A percentile compares a stretch with the other conserved stretches of the same genome.
These are phyloP conservation scores for Cossypha heuglini DNA, from an alignment of 2,797 vertebrate species.

Conservation along the genomic window DNA sequence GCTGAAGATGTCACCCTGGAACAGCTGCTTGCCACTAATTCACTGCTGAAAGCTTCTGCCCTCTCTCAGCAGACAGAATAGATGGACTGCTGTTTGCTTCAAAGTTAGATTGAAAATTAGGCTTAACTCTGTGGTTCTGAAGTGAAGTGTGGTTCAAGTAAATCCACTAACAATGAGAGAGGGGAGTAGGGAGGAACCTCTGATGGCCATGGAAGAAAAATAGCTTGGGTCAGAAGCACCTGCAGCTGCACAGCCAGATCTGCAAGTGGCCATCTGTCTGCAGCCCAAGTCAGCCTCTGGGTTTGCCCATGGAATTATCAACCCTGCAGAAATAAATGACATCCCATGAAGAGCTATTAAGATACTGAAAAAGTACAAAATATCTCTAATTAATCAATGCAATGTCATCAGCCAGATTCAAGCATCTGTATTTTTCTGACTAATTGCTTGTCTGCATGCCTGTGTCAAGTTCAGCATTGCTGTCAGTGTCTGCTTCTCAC, in stretches of 20 bases:
- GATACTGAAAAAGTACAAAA: background rate
- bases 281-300: background rate
- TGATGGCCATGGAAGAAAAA: background rate
- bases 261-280: background rate
- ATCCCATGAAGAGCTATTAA: background rate
- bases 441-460: rapidly evolving
- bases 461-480: background rate
- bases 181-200: background rate
- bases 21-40: background rate
- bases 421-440: background rate
- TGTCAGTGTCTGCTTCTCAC: background rate
- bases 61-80: background rate
- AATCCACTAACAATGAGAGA: background rate
- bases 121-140: background rate
- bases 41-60: background rate
- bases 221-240: background rate
- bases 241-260: background rate
- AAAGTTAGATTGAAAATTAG: background rate
- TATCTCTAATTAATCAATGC: background rate
- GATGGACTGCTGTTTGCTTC: background rate
- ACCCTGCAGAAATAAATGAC: background rate
- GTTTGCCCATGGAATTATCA: background rate
- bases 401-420: background rate
- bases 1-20: background rate
- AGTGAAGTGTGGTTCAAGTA: background rate